Base-by-base conservation (phyloP, 92 coral and sea anemone species). In the Actinostola sp. region DNA sequence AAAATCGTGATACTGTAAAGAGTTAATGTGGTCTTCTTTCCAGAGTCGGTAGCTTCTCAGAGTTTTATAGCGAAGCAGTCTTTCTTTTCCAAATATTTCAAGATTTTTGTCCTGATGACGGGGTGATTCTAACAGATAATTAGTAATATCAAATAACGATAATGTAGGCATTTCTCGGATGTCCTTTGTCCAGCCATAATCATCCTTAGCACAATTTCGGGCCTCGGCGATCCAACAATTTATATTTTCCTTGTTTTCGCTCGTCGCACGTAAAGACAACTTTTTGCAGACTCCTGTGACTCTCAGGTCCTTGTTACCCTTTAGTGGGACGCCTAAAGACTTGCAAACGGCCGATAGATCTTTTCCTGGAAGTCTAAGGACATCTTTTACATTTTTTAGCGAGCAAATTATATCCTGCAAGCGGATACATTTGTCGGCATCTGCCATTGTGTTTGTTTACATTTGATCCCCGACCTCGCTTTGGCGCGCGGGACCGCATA, bases 1-100 rank as follows among this genome's bases (percentile, higher is more conserved):
- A 39, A 64, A 63, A 16, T 44, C 70, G 39, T 49, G 54, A 52
- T 16, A 63, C 44, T 29, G 44, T 45, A 63, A 25, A 5, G 63
- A 27, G 27, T 56, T 32, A 21, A 32, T 31, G 38, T 48, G 81
- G 13, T 52, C 79, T 38, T 75, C 72, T 75, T 57, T 75, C 81
- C 81, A 75, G 21, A 62, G 71, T n/a, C 81, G 36, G 44, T 75
- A 65, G 44, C 72, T 75, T 11, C 73, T 55, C 32, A 75, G 56
- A 2, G 72, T 75, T 33, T 48, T 33, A 19, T 75, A 75, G 32
- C 65, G 81, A 36, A 75, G 69, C 0, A 75, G 72, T 26, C 27
- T 63, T 35, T 76, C 74, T 66, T 76, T 66, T 30, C 51, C 58
- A 51, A 65, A 76, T 27, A 38, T 30, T 32, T 76, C 74, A 66